These are phyloP conservation scores for Lycocerus yunnanus DNA, from an alignment of 2,888 invertebrate species.

Conservation along the genomic window DNA sequence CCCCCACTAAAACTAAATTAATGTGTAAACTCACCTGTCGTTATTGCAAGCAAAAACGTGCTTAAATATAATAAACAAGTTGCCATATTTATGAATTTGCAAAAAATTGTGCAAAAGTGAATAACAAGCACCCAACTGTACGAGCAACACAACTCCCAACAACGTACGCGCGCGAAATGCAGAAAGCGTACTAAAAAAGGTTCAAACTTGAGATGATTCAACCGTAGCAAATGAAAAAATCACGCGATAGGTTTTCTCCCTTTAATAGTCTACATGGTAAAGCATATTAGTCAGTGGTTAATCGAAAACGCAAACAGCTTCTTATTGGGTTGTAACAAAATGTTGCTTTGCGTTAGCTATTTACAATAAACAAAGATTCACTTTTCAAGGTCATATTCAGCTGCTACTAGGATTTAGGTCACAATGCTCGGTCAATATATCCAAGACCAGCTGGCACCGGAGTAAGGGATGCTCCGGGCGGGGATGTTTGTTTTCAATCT, in stretches of 20 bases:
- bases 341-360: neutral
- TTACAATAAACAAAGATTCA: conserved; percentile 10
- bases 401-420: conserved; percentile 28
- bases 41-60: neutral
- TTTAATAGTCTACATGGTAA: neutral
- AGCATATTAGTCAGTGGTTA: neutral
- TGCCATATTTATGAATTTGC: neutral
- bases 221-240: neutral
- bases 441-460: conserved; percentile 29
- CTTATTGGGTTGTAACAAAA: neutral
- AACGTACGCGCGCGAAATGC: conserved; percentile 1
- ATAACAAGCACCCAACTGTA: neutral
- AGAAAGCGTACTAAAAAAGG: neutral
- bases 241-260: neutral
- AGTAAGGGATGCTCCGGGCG: conserved; percentile 10
- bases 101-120: neutral
- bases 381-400: conserved; percentile 26
- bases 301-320: neutral
- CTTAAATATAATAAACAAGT: neutral
- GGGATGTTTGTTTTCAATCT: conserved; percentile 1
- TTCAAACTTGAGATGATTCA: neutral
- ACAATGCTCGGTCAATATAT: conserved; percentile 27
- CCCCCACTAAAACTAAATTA: neutral
- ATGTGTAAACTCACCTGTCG: neutral
- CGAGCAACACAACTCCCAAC: neutral